Evolutionary conservation across 2,113 vertebrate species (phyloP), one percentile per base, ranked within the genome.

Genomic region (Epinephelus cyanopodus): DNA sequence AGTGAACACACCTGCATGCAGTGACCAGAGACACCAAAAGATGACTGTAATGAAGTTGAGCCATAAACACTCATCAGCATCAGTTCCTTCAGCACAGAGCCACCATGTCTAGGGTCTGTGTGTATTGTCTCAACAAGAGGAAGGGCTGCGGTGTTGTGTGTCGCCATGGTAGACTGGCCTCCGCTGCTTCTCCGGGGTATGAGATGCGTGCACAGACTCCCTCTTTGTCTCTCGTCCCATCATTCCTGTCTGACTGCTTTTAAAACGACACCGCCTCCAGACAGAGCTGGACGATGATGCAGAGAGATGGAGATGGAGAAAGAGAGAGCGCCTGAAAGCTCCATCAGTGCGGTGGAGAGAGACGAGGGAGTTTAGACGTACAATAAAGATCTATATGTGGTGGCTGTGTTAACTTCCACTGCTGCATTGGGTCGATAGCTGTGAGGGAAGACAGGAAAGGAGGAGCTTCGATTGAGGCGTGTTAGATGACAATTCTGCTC

Each of bases 171-270:
- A 77, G 21, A 73, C 81, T 50, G 54, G 76, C 69, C 19, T 77
- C 5, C 1, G 37, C 18, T 27, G 29, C 52, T 66, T 60, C 25
- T 77, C 48, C 71, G 25, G n/a, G 6, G 13, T 50, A 27, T 52
- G 61, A 74, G 62, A 56, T 50, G 25, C 12, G 10, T 48, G 18
- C 21, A 48, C 27, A 48, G 27, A 56, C 66, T 14, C 29, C 50
- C 48, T 15, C 47, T 62, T 63, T 56, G 58, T 67, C 48, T 69
- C 61, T 39, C 27, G 37, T 63, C 52, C 63, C 62, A 79, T 75
- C 85, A 65, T 85, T 83, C 76, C 77, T 70, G 83, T 80, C 25
- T 12, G 60, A 70, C 83, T 57, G 68, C 80, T 85, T 88, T 73
- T 54, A 48, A 82, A 74, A 42, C 2, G 61, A 60, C 78, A 13